Conservation (phyloP, 1,140 invertebrate species). For the Phenacoccus solenopsis region DNA sequence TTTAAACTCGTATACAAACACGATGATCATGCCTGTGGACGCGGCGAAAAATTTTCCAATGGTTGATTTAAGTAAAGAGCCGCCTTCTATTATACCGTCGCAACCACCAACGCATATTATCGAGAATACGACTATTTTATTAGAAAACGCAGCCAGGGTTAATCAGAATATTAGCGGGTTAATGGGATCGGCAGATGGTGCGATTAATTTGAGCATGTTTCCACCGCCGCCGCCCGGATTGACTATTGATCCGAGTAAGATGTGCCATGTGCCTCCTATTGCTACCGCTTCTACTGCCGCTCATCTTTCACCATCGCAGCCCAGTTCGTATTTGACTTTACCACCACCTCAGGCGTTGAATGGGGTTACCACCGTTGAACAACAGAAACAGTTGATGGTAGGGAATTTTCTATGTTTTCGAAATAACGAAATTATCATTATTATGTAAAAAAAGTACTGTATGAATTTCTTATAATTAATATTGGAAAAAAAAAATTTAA, state of each 20-base stretch:
- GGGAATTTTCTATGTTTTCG: no score
- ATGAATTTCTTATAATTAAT: no score
- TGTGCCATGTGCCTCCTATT: not conserved
- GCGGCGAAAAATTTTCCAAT: not conserved
- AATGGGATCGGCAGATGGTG: not conserved
- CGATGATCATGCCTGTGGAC: not conserved
- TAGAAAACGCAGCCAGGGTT: not conserved
- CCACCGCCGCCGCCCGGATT: not conserved
- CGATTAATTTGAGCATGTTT: not conserved
- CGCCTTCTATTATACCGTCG: not conserved
- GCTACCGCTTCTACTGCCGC: not conserved
- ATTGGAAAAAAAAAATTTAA: no score
- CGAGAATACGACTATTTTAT: not conserved
- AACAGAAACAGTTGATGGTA: conserved; percentile 9
- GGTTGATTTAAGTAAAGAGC: not conserved
- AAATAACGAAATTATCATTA: no score
- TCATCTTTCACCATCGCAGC: not conserved
- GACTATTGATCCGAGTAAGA: conserved; percentile 5
- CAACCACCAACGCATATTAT: not conserved
- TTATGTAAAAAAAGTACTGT: no score
- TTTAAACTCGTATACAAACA: not conserved
- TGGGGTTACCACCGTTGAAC: not conserved
- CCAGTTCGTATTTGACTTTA: not conserved
- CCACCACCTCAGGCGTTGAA: not conserved
- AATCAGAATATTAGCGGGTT: not conserved